These are phyloP conservation scores for Chaenocephalus aceratus DNA, from an alignment of 2,113 vertebrate species.

Conservation along the genomic window DNA sequence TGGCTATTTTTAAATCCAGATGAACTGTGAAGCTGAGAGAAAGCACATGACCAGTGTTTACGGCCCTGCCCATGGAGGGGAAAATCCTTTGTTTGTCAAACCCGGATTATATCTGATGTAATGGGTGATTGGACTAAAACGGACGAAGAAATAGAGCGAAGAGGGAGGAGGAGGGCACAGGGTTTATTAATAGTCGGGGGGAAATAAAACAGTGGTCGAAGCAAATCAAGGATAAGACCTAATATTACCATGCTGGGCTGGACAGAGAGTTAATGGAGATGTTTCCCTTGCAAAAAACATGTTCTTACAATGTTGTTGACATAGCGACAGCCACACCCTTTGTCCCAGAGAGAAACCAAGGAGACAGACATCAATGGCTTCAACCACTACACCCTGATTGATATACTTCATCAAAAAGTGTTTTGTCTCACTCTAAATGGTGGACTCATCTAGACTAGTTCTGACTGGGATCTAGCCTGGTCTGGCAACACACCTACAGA, in stretches of 20 bases:
- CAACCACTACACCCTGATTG: constrained; percentile 8
- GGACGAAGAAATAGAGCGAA: not conserved
- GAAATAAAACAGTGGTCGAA: not conserved
- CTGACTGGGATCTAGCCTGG: not conserved
- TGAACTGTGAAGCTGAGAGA: not conserved
- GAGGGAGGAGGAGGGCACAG: not conserved
- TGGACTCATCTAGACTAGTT: constrained; percentile 6
- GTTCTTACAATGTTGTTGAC: constrained; percentile 24
- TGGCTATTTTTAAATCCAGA: not conserved
- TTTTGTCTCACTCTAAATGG: not conserved
- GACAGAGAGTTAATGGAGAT: not conserved
- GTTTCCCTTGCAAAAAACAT: constrained; percentile 2
- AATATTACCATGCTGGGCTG: not conserved
- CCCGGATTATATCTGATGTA: constrained; percentile 21
- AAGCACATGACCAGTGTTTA: constrained; percentile 57
- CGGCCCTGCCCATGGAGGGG: constrained; percentile 42
- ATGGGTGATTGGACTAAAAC: not conserved
- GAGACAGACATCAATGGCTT: constrained; percentile 8
- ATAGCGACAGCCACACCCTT: constrained; percentile 43
- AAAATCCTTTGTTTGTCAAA: constrained; percentile 63
- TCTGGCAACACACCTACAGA: constrained; percentile 23
- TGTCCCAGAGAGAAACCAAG: constrained; percentile 6
- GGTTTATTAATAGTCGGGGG: not conserved
- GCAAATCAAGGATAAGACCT: too few relatives aligned
- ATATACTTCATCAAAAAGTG: not conserved